Evolutionary conservation across 2,888 invertebrate species (phyloP), one percentile per base, ranked within the genome.

Genomic region (Epsilonema sp.): DNA sequence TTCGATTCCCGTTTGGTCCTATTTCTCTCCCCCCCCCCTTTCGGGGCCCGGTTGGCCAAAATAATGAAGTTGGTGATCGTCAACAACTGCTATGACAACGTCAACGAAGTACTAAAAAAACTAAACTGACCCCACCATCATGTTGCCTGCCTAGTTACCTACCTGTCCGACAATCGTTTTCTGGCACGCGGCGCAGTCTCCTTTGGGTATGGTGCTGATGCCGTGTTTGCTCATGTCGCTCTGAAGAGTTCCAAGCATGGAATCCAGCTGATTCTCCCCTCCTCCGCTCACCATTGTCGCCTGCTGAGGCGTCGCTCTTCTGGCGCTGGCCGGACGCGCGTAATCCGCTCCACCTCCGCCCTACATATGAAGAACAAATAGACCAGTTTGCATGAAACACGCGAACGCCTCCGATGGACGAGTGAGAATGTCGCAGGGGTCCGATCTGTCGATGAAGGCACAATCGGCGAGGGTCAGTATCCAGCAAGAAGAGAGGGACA

Each of bases 151-250:
- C n/a, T n/a, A n/a, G n/a, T n/a, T n/a, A 40, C 62, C 50, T 55
- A 75, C 76, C 78, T 92, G 90, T 58, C 97, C 97, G 51, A 94
- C 89, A 70, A 97, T 94, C 55, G 94, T 89, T 65, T 97, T 94
- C 69, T 87, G 85, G 75, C 97, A 97, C 57, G 89, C 89, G 67
- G 78, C 87, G 78, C 97, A 97, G 74, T 90, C 89, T 63, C 97
- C 94, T 74, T 97, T 94, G 68, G 94, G 90, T 60, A 90, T 87
- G 53, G 92, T 92, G 69, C 82, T 89, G 54, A 94, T 86, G 70
- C 94, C 94, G 76, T 94, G 94, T 67, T 87, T 82, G 72, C 82
- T 86, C 89, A 94, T 89, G 75, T 92, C 89, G 67, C 83, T 84
- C 67, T 89, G 86, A 50, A 73, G 60, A 53, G 67, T 83, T 58